A percentile compares a stretch with the other conserved stretches of the same genome.
phyloP scores from a whole-genome alignment of 2,888 invertebrate genomes.

The Hydrotaea cyrtoneurina region DNA sequence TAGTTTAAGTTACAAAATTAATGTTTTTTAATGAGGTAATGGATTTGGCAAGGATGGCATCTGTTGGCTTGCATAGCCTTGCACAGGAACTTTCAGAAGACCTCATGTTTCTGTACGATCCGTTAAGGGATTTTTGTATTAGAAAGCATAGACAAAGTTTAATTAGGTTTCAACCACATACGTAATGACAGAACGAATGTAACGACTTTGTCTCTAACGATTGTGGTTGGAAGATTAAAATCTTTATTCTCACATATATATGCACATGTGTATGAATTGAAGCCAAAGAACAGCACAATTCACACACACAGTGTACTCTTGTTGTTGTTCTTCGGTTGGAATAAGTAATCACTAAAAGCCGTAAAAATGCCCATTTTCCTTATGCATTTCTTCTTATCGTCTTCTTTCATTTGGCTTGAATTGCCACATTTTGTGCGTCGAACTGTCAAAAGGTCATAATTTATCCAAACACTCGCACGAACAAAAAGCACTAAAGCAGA shows the following conservation, averaged over 20 bases:
- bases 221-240: constrained; percentile 48
- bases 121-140: constrained; percentile 11
- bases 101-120: neutral
- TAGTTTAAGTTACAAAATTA: too few relatives aligned
- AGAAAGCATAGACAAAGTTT: constrained; percentile 42
- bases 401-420: neutral
- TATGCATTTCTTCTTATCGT: constrained; percentile 31
- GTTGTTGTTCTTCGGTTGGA: constrained; percentile 20
- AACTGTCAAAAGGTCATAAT: constrained; percentile 41
- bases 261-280: neutral
- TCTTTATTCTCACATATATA: constrained; percentile 29
- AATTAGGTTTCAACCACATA: constrained; percentile 59
- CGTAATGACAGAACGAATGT: constrained; percentile 38
- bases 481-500: neutral
- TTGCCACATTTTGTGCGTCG: constrained; percentile 28
- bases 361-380: constrained; percentile 34
- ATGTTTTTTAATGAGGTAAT: too few relatives aligned
- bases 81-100: neutral
- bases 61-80: too few relatives aligned
- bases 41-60: too few relatives aligned
- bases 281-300: neutral
- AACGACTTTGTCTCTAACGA: constrained; percentile 32
- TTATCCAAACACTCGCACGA: constrained; percentile 5
- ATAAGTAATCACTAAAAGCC: constrained; percentile 35
- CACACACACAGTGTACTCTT: neutral